These are phyloP conservation scores for Pandemis heparana DNA, from an alignment of 2,888 invertebrate species.

Conservation along the genomic window DNA sequence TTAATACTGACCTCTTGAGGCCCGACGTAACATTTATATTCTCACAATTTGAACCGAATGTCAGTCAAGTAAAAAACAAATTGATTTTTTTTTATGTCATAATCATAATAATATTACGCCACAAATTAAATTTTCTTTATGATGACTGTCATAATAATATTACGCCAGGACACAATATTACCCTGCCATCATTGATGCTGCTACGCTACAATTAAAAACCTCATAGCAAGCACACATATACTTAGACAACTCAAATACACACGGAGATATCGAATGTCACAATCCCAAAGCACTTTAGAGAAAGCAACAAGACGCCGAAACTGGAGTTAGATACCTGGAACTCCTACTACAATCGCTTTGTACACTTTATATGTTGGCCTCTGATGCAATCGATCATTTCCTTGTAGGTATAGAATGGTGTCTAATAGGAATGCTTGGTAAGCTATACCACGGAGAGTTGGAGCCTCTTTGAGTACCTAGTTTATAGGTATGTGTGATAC, in stretches of 20 bases:
- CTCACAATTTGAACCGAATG: no score
- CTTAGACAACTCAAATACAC: conserved; percentile 10
- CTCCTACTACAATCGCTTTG: conserved; percentile 20
- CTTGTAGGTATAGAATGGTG: neutral
- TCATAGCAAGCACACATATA: neutral
- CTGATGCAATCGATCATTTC: neutral
- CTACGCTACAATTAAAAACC: neutral
- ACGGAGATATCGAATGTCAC: conserved; percentile 22
- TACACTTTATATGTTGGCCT: neutral
- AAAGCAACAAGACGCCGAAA: conserved; percentile 33
- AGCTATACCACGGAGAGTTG: neutral
- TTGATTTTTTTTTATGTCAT: no score
- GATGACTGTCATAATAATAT: no score
- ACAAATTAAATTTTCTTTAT: no score
- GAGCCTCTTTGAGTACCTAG: no score
- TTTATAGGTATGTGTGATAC: no score
- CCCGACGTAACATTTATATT: no score
- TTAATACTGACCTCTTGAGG: no score
- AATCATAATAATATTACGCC: no score
- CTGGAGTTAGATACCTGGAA: conserved; percentile 19
- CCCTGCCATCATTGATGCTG: neutral
- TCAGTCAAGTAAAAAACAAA: no score
- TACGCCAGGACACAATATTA: neutral
- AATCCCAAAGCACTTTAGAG: conserved; percentile 25
- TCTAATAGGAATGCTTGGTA: neutral